These are phyloP conservation scores for Limosa lapponica DNA, from an alignment of 2,797 vertebrate species.

Conservation along the genomic window DNA sequence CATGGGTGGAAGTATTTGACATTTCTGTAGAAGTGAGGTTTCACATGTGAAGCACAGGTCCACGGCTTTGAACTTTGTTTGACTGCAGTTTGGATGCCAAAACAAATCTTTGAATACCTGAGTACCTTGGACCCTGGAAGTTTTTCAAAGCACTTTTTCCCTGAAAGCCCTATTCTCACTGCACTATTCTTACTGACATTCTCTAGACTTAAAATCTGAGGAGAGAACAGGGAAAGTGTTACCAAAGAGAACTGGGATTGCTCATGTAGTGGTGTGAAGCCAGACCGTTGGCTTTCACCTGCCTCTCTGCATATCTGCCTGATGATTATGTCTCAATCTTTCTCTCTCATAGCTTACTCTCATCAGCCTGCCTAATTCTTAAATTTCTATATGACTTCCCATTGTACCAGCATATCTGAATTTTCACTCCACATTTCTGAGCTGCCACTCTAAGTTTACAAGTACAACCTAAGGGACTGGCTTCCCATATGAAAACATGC, in stretches of 20 bases:
- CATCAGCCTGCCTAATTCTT: background rate
- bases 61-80: background rate
- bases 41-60: background rate
- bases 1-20: background rate
- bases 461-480: background rate
- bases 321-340: background rate
- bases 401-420: background rate
- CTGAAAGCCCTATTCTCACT: fast-evolving
- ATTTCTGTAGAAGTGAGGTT: background rate
- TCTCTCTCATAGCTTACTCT: background rate
- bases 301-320: background rate
- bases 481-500: background rate
- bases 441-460: background rate
- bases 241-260: background rate
- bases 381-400: background rate
- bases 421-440: background rate
- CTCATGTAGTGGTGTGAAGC: background rate
- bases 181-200: background rate
- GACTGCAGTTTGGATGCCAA: background rate
- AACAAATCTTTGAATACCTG: background rate
- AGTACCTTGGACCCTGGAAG: background rate
- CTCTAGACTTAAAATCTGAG: background rate
- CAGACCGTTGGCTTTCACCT: background rate
- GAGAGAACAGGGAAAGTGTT: background rate
- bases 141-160: background rate